Conservation (phyloP, 2,888 invertebrate genomes). For the Netelia fuscicornis region DNA sequence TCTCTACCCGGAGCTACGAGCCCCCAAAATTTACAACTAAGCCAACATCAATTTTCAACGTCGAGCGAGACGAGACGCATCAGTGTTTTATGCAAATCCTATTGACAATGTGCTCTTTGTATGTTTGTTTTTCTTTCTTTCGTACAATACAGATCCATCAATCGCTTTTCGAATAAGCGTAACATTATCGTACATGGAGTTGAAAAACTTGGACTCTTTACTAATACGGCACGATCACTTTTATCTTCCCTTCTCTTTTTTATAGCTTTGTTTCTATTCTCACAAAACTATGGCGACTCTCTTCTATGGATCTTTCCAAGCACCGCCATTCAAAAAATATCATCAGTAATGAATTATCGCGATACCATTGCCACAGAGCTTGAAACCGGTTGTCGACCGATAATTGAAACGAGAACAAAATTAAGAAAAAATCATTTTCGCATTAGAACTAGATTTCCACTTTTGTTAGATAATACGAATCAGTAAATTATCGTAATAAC, state of each 20-base stretch:
- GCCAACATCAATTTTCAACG: slow-evolving; percentile 40
- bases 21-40: slow-evolving; percentile 26
- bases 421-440: neutral
- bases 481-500: slow-evolving; percentile 71
- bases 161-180: neutral
- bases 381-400: neutral
- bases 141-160: slow-evolving; percentile 30
- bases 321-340: slow-evolving; percentile 22
- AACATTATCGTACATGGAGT: slow-evolving; percentile 12
- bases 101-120: slow-evolving; percentile 45
- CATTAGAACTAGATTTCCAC: slow-evolving; percentile 12
- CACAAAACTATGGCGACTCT: neutral
- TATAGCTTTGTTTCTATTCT: neutral
- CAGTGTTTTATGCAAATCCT: slow-evolving; percentile 32
- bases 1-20: slow-evolving; percentile 20
- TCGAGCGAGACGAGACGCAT: slow-evolving; percentile 20
- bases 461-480: neutral
- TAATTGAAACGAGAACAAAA: neutral
- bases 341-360: neutral
- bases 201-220: slow-evolving; percentile 24
- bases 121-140: slow-evolving; percentile 16
- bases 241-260: neutral
- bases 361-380: neutral
- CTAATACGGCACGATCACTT: neutral
- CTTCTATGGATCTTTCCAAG: neutral